phyloP scores from a whole-genome alignment of 2,888 invertebrate species.

The Oscheius sp. region DNA sequence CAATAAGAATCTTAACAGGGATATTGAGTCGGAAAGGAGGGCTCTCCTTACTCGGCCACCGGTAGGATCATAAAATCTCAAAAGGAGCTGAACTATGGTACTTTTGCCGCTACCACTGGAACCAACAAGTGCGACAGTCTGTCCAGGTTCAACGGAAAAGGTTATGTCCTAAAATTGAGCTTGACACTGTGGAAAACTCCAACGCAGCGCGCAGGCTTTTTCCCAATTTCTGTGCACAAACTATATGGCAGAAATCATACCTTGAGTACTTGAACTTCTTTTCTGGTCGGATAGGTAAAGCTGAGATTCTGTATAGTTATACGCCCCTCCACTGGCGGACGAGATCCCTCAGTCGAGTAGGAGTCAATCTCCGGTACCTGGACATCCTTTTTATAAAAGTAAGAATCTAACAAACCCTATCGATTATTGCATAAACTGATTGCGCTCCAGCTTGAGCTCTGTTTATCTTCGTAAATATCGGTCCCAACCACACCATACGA shows the following conservation, averaged over 20 bases:
- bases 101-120: constrained; percentile 67
- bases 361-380: constrained; percentile 63
- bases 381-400: constrained; percentile 1
- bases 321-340: constrained; percentile 73
- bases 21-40: background rate
- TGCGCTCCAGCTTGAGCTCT: constrained; percentile 80
- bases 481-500: background rate
- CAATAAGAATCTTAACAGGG: constrained; percentile 72
- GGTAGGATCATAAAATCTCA: constrained; percentile 65
- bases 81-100: constrained; percentile 62
- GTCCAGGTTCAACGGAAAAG: constrained; percentile 59
- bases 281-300: constrained; percentile 75
- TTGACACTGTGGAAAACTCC: no score
- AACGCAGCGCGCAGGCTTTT: no score
- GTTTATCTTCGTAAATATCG: constrained; percentile 7
- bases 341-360: constrained; percentile 72
- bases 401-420: constrained; percentile 72
- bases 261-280: constrained; percentile 68
- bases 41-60: constrained; percentile 49
- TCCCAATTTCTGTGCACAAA: no score
- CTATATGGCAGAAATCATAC: background rate
- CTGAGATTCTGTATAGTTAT: constrained; percentile 74
- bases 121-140: constrained; percentile 69
- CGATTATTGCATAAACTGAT: constrained; percentile 75
- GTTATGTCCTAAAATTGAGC: constrained; percentile 49